Percentiles rank a stretch among this genome's conserved stretches.
Evolutionary conservation across 1,140 invertebrate species (phyloP).

Genomic region (Rhagoletis zephyria): DNA sequence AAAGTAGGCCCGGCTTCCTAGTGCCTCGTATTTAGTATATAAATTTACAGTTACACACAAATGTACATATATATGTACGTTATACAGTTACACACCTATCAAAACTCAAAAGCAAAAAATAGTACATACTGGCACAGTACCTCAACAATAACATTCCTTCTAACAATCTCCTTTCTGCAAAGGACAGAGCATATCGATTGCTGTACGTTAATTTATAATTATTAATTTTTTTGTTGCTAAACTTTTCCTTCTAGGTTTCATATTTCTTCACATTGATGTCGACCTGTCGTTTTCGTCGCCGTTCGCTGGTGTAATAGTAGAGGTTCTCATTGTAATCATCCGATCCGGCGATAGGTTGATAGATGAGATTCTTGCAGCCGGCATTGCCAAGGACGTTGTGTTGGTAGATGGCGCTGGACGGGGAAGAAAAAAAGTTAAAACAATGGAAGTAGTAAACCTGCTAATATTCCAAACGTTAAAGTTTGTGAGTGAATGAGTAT

Average conservation of each 20-base stretch:
- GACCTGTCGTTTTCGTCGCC: constrained; percentile 55
- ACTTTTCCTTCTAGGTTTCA: constrained; percentile 53
- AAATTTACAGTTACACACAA: not conserved
- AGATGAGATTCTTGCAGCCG: constrained; percentile 33
- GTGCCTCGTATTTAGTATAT: not conserved
- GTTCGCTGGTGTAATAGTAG: constrained; percentile 54
- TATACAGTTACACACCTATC: constrained; percentile 8
- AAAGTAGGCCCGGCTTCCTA: not conserved
- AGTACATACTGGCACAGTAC: constrained; percentile 21
- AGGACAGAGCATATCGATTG: not conserved
- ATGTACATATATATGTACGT: not conserved
- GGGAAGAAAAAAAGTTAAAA: not conserved
- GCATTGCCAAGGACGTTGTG: constrained; percentile 42
- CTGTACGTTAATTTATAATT: constrained; percentile 21
- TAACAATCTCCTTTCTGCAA: not conserved
- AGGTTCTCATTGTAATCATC: constrained; percentile 54
- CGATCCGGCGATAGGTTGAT: not conserved
- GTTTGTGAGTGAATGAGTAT: too few relatives aligned
- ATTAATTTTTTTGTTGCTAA: not conserved
- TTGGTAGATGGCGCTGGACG: constrained; percentile 54
- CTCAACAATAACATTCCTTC: not conserved
- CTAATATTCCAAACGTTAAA: too few relatives aligned
- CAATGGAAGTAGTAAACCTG: too few relatives aligned
- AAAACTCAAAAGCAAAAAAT: constrained; percentile 31
- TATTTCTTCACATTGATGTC: constrained; percentile 59